phyloP scores from a whole-genome alignment of 2,888 invertebrate species.

The Apamea sordens region DNA sequence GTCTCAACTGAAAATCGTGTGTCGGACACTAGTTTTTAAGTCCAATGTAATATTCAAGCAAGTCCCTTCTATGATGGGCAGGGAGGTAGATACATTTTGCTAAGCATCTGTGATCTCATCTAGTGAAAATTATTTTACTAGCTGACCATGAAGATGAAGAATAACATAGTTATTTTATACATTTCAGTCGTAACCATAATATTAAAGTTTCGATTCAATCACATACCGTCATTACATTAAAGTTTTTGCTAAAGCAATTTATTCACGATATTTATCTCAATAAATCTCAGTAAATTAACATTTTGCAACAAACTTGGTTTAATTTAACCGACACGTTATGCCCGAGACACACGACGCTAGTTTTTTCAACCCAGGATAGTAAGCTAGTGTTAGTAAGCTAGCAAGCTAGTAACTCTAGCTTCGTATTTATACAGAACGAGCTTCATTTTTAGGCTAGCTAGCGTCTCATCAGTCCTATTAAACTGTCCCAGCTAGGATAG shows the following conservation, averaged over 20 bases:
- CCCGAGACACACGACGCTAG: background rate
- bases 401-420: background rate
- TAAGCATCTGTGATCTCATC: no score
- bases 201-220: slow-evolving; percentile 12
- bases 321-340: slow-evolving; percentile 40
- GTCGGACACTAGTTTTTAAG: no score
- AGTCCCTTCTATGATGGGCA: no score
- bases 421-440: background rate
- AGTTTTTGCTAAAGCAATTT: slow-evolving; percentile 60
- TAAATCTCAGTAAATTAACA: slow-evolving; percentile 68
- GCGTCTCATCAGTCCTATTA: no score
- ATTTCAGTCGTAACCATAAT: slow-evolving; percentile 10
- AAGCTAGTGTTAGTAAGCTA: background rate
- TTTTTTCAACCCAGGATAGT: background rate
- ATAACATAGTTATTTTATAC: slow-evolving; percentile 3
- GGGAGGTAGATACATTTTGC: no score
- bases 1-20: no score
- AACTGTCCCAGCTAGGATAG: background rate
- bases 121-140: no score
- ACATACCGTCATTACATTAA: slow-evolving; percentile 28
- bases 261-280: slow-evolving; percentile 61
- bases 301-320: slow-evolving; percentile 60
- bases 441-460: background rate
- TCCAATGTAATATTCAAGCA: no score
- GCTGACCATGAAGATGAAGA: background rate